phyloP scores from a whole-genome alignment of 2,888 invertebrate species.

The Operophtera brumata region DNA sequence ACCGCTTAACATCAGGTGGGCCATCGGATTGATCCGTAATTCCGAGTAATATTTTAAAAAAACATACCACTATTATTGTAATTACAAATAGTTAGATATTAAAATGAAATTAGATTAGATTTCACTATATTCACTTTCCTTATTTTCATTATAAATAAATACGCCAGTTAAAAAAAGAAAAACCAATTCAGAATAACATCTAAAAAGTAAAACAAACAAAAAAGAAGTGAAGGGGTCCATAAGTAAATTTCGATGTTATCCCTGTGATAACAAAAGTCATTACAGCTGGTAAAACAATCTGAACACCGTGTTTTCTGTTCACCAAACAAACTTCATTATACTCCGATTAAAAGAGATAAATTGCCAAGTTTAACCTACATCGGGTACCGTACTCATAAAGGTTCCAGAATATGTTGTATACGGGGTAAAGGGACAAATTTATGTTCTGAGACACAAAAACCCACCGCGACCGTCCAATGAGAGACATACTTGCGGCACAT shows the following conservation, averaged over 20 bases:
- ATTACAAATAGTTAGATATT: no score
- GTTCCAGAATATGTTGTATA: conserved; percentile 61
- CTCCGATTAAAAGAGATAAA: conserved; percentile 70
- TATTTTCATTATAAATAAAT: not conserved
- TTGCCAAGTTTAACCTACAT: conserved; percentile 61
- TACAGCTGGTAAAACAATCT: conserved; percentile 29
- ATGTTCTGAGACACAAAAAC: conserved; percentile 69
- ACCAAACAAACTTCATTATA: conserved; percentile 60
- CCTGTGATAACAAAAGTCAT: conserved; percentile 21
- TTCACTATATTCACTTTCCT: no score
- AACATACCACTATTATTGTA: no score
- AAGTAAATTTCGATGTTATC: conserved; percentile 17
- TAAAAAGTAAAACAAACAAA: conserved; percentile 8
- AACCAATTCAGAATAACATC: conserved; percentile 1
- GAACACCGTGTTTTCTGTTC: conserved; percentile 32
- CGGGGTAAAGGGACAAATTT: conserved; percentile 67
- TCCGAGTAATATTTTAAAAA: no score
- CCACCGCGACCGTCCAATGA: conserved; percentile 46
- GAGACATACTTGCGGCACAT: conserved; percentile 63
- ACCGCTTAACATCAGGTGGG: no score
- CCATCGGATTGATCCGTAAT: no score
- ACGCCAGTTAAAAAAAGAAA: conserved; percentile 1
- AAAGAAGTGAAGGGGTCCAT: not conserved
- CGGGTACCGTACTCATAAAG: conserved; percentile 73
- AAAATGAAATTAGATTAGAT: no score